Base-by-base conservation (phyloP, 2,888 invertebrate species). In the Homarus gammarus region DNA sequence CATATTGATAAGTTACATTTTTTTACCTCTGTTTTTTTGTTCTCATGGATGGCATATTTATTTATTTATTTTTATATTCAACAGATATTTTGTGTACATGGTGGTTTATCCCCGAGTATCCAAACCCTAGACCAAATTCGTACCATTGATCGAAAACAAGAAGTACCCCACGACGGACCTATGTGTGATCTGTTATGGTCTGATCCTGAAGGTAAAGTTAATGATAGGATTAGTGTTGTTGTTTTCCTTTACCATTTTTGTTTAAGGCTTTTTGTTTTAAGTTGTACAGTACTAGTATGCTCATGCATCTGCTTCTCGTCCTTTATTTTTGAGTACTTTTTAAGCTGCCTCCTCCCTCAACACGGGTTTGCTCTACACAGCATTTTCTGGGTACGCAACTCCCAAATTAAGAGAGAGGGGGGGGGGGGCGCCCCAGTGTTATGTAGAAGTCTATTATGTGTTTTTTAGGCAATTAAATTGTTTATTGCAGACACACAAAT, bases 121-220 rank as follows among this genome's bases (percentile, higher is more conserved):
- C 98, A 99, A 94, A 99, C 99, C 12, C 95, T 99, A 92, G 99
- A 99, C 95, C 99, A 99, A 95, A 99, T 99, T 93, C 96, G 99
- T 92, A 97, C 98, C 70, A 99, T 99, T 93, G 99, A 99, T 94
- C 96, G 99, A 92, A 99, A 99, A 94, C 99, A 99, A 94, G 99
- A 99, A 94, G 98, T 98, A 90, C 98, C 98, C 8, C 98, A 99
- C 93, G 98, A 99, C 93, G 99, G 99, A 1, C 99, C 99, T 49
- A 99, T 99, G 99, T 99, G 99, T 94, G 99, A 99, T 95, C 95
- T 99, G 86, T 95, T 99, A 38, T 99, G 99, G 99, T 99, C 99
- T 92, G 99, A 99, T 94, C 99, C 99, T 27, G 99, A 99, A 87
- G 89, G 89, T 92, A 68, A 88, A 87, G 78, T 38, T 27, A 82